Evolutionary conservation across 2,113 vertebrate species (phyloP), one percentile per base, ranked within the genome.

Genomic region (Toxotes chatareus): DNA sequence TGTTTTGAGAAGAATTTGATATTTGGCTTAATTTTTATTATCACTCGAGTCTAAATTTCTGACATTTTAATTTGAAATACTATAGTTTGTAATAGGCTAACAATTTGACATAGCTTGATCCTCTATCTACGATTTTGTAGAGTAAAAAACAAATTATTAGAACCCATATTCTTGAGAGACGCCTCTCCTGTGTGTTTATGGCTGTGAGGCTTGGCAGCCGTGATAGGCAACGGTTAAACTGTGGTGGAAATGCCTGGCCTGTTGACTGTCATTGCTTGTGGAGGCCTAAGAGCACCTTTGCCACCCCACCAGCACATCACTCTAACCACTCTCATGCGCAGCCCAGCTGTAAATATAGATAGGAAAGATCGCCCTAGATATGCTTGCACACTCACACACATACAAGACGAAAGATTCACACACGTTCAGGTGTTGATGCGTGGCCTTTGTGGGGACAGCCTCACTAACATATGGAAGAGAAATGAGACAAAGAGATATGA

Each of bases 341-440:
- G 76, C 77, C 90, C 88, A 92, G 71, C 79, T 93, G 88, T 93
- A 92, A 90, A 94, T 92, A 93, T 91, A 94, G 93, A 94, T 92
- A 85, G 83, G 80, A 89, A 86, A 92, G 92, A 93, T 93, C 42
- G 87, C 49, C 84, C 85, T 60, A 88, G 91, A 92, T 90, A 92
- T 76, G 59, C 66, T 76, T 53, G 44, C 59, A 12, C 66, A 67
- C 66, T 42, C 86, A 59, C 80, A 84, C 77, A 60, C 67, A 47
- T 78, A 57, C 42, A 68, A 79, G 62, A 79, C 31, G 14, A 49
- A 68, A 64, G 46, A 84, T 69, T 59, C 49, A 67, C 70, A 83
- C 77, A 82, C 64, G 62, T 83, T 84, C 84, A 90, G 85, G 69
- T 76, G 85, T 83, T 86, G 53, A 62, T 53, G 47, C 84, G 90